phyloP scores from a whole-genome alignment of 2,113 vertebrate species.

The Phalacrocorax aristotelis region DNA sequence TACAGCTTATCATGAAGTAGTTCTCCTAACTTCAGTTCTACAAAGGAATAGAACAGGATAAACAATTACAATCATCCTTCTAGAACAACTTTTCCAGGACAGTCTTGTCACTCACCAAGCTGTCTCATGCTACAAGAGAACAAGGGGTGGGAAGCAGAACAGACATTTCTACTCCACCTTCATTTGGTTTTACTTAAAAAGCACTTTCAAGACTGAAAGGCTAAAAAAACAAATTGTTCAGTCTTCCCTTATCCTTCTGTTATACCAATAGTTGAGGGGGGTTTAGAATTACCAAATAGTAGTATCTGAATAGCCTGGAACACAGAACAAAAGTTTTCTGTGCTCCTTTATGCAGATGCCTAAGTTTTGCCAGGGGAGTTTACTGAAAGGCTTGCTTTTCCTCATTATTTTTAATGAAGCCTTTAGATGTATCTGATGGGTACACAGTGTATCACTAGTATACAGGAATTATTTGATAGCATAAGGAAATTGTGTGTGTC shows the following conservation, averaged over 20 bases:
- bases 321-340: neutral
- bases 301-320: neutral
- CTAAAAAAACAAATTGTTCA: neutral
- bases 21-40: constrained; percentile 96
- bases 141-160: neutral
- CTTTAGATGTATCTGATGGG: neutral
- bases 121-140: neutral
- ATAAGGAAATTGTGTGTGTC: neutral
- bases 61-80: neutral
- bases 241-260: neutral
- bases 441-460: neutral
- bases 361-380: neutral
- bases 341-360: neutral
- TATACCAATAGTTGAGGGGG: neutral
- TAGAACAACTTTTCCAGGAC: neutral
- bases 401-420: neutral
- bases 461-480: accelerated
- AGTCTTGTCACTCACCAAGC: neutral
- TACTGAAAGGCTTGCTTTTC: neutral
- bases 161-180: neutral
- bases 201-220: neutral
- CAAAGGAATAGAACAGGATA: constrained; percentile 56
- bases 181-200: neutral
- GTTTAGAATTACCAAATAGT: neutral
- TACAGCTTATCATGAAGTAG: constrained; percentile 98